These are phyloP conservation scores for Pitta sordida DNA, from an alignment of 2,113 vertebrate genomes.

Conservation along the genomic window DNA sequence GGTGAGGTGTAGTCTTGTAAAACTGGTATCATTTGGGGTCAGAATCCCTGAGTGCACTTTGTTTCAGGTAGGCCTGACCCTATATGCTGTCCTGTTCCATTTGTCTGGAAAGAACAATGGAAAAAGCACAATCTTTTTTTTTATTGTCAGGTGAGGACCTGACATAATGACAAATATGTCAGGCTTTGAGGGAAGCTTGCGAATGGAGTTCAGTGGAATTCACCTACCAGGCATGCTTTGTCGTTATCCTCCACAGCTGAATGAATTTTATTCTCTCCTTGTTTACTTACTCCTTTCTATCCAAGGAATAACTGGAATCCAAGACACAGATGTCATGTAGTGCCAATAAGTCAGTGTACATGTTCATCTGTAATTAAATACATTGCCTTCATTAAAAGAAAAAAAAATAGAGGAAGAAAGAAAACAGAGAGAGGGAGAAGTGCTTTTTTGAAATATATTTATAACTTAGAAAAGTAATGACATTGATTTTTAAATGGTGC, in stretches of 20 bases:
- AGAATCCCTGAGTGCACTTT: neutral
- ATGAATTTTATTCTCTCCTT: neutral
- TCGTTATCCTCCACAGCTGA: neutral
- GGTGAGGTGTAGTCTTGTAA: neutral
- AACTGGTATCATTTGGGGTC: neutral
- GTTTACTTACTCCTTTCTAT: neutral
- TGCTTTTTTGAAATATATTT: neutral
- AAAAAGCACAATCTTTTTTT: neutral
- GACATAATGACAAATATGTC: neutral
- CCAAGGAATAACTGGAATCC: neutral
- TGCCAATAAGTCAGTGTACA: neutral
- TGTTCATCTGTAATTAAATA: neutral
- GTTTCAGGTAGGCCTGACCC: neutral
- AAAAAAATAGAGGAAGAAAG: neutral
- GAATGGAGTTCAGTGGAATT: neutral
- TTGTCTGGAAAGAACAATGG: neutral
- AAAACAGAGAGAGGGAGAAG: neutral
- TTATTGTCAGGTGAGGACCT: neutral
- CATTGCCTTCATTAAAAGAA: neutral
- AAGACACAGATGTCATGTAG: neutral
- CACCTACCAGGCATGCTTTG: neutral
- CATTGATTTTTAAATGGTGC: neutral
- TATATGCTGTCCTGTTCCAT: neutral
- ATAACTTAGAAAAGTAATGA: neutral
- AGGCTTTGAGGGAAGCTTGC: neutral